Base-by-base conservation (phyloP, 1,140 invertebrate genomes). In the Drosophila ercepeae region DNA sequence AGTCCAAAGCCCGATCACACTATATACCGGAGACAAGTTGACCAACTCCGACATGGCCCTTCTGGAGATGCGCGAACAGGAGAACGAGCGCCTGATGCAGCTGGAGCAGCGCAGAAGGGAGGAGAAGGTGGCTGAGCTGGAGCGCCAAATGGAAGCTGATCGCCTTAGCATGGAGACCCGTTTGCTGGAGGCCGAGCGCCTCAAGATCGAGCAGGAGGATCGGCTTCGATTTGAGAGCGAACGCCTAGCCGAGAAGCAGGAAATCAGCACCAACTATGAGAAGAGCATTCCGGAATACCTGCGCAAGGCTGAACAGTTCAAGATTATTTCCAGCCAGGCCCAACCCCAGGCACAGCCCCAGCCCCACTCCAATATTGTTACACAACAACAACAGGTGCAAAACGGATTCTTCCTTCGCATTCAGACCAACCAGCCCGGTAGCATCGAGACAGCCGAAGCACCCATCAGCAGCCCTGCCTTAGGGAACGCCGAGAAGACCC, bases 361-460 rank as follows among this genome's bases (percentile, higher is more conserved):
- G 23, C 6, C 7, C 3, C 71, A 59, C 23, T 19, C 36, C 5
- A 76, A 64, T 18, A 34, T 50, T 0, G 67, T 69, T 2, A 51
- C 63, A 8, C 79, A 83, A 25, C 82, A 84, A 59, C 82, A 86
- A 54, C 70, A 77, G 53, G 78, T 83, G n/a, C 82, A 88, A 49
- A 88, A 88, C 5, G 77, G 82, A 2, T 88, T 88, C 74, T 82
- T 88, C 14, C 41, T 88, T 52, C 82, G 82, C 58, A 88, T 88
- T 8, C 77, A 88, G 11, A 53, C 82, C 8, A 71, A 41, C 13
- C 57, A 73, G 16, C 71, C 50, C 8, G 41, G n/a, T 13, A 27
- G 6, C 41, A 52, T 45, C 2, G 50, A 23, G 57, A 32, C 32
- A 11, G 7, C 21, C 4, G 9, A 36, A 5, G 13, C 25, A 0